Evolutionary conservation across 1,140 invertebrate species (phyloP).

Genomic region (Sycophaga agraensis): DNA sequence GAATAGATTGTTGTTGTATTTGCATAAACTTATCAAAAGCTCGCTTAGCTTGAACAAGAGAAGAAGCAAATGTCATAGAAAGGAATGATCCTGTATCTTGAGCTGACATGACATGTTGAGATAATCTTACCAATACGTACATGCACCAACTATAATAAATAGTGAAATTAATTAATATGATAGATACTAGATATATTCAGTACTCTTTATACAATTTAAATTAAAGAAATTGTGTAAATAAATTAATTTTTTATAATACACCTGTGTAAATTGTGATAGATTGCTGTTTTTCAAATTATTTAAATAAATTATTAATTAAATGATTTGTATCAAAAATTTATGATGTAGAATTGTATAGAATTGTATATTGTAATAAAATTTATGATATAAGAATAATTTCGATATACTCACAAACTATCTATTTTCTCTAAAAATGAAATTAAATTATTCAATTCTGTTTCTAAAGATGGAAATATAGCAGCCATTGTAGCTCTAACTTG

Average conservation of each 20-base stretch:
- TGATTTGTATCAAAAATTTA: neutral
- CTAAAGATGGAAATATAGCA: conserved; percentile 82
- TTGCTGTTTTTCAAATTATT: neutral
- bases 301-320: neutral
- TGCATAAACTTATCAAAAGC: conserved; percentile 94
- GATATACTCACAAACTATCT: conserved; percentile 78
- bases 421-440: conserved; percentile 83
- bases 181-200: too few relatives aligned
- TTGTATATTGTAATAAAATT: too few relatives aligned
- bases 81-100: conserved; percentile 90
- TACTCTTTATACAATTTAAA: neutral
- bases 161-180: conserved; percentile 40
- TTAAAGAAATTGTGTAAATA: neutral
- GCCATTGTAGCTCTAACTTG: conserved; percentile 84
- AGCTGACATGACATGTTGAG: conserved; percentile 86
- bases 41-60: conserved; percentile 90
- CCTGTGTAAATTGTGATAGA: neutral
- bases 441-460: conserved; percentile 82
- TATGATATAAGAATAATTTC: too few relatives aligned
- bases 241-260: neutral
- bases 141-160: conserved; percentile 78
- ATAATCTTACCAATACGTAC: conserved; percentile 86
- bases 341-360: too few relatives aligned
- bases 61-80: conserved; percentile 85
- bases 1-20: conserved; percentile 80